Conservation (phyloP, 2,797 vertebrate genomes). For the Rhyacichthys aspro region DNA sequence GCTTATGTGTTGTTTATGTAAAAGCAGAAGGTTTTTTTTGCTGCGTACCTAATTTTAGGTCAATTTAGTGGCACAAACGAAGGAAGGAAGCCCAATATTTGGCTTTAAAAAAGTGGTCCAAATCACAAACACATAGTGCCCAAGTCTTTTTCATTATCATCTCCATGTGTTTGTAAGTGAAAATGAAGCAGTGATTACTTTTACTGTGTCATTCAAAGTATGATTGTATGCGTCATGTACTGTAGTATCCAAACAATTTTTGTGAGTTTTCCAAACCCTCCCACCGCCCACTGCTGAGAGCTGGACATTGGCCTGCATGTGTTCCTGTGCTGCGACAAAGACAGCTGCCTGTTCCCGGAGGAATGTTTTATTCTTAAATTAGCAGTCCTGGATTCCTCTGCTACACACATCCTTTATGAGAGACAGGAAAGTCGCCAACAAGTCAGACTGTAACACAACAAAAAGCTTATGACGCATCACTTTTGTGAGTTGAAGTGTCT, state of each 20-base stretch:
- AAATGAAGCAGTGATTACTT: conserved; percentile 3
- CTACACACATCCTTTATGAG: conserved; percentile 40
- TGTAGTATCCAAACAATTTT: conserved; percentile 15
- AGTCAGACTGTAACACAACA: no score
- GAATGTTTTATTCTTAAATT: conserved; percentile 70
- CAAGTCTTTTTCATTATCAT: no score
- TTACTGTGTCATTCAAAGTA: neutral
- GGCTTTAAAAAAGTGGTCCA: conserved; percentile 2
- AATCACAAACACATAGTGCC: no score
- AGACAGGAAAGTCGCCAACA: conserved; percentile 9
- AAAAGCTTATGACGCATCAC: no score
- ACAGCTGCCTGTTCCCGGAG: conserved; percentile 68
- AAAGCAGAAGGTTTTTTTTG: no score
- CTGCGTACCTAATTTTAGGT: no score
- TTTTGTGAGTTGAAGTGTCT: no score
- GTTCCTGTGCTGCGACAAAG: conserved; percentile 60
- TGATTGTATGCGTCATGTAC: neutral
- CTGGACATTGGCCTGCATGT: conserved; percentile 19
- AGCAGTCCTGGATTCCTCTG: conserved; percentile 64
- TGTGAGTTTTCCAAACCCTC: conserved; percentile 29
- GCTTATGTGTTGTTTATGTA: no score
- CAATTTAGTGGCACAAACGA: neutral
- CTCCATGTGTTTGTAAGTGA: no score
- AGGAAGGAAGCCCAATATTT: conserved; percentile 1
- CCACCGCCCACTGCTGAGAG: conserved; percentile 9